A percentile compares a stretch with the other conserved stretches of the same genome.
phyloP scores from a whole-genome alignment of 2,797 vertebrate species.

The Macrochelys suwanniensis region DNA sequence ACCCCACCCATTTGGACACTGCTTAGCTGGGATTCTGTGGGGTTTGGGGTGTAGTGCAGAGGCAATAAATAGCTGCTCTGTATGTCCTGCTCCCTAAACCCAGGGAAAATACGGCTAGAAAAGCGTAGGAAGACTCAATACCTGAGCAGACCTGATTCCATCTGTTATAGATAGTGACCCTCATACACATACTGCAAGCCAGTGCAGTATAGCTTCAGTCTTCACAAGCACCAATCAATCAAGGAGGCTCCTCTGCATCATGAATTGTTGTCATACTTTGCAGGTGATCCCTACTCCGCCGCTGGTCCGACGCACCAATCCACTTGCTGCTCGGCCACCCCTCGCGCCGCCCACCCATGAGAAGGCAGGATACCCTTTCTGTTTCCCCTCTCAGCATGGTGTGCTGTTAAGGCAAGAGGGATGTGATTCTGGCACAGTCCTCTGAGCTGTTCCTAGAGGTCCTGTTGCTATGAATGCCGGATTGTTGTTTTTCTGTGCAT shows the following conservation, averaged over 20 bases:
- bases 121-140: not conserved
- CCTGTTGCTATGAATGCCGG: accelerated
- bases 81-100: not conserved
- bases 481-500: not conserved
- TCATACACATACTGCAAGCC: accelerated
- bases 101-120: not conserved
- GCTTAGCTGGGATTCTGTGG: not conserved
- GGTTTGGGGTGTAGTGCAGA: not conserved
- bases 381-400: slow-evolving; percentile 35
- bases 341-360: not conserved
- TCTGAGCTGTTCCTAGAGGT: not conserved
- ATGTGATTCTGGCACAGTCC: not conserved
- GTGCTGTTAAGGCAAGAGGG: not conserved
- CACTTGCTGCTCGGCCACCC: slow-evolving; percentile 31
- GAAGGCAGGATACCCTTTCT: slow-evolving; percentile 69
- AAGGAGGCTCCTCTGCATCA: slow-evolving; percentile 11
- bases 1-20: not conserved
- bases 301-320: not conserved
- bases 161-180: not conserved
- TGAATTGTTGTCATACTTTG: slow-evolving; percentile 23
- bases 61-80: not conserved
- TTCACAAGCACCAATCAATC: not conserved
- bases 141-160: not conserved
- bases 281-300: slow-evolving; percentile 56
- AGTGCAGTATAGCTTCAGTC: not conserved